Conservation (phyloP, 2,113 vertebrate species). For the Atlantisia rogersi region DNA sequence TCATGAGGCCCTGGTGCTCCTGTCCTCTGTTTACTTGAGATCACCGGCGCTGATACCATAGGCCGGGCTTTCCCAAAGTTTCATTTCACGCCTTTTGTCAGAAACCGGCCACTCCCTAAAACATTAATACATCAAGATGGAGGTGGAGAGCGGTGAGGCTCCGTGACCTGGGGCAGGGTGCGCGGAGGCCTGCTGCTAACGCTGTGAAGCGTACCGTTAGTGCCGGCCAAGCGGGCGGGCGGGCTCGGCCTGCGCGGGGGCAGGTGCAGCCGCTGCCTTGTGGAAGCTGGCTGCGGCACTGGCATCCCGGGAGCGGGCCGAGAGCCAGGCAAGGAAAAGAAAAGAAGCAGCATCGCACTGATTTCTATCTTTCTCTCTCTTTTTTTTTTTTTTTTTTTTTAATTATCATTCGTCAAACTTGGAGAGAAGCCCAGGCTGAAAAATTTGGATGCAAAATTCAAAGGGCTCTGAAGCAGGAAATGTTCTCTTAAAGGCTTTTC, state of each 20-base stretch:
- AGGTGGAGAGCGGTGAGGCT: not conserved
- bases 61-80: not conserved
- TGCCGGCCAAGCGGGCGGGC: not conserved
- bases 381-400: not conserved
- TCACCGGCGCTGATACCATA: not conserved
- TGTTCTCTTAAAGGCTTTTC: constrained; percentile 7
- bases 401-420: constrained; percentile 46
- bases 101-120: not conserved
- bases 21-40: not conserved
- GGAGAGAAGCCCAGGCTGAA: constrained; percentile 35
- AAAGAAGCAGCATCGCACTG: not conserved
- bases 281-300: not conserved
- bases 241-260: not conserved
- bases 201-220: not conserved
- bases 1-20: not conserved
- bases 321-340: not conserved
- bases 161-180: not conserved
- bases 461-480: constrained; percentile 17
- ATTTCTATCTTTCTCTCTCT: not conserved
- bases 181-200: not conserved
- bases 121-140: fast-evolving
- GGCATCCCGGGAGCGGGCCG: not conserved
- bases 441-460: constrained; percentile 10
- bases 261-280: not conserved
- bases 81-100: not conserved